Evolutionary conservation across 2,113 vertebrate genomes (phyloP), one percentile per base, ranked within the genome.

Genomic region (Campylomormyrus numenius): DNA sequence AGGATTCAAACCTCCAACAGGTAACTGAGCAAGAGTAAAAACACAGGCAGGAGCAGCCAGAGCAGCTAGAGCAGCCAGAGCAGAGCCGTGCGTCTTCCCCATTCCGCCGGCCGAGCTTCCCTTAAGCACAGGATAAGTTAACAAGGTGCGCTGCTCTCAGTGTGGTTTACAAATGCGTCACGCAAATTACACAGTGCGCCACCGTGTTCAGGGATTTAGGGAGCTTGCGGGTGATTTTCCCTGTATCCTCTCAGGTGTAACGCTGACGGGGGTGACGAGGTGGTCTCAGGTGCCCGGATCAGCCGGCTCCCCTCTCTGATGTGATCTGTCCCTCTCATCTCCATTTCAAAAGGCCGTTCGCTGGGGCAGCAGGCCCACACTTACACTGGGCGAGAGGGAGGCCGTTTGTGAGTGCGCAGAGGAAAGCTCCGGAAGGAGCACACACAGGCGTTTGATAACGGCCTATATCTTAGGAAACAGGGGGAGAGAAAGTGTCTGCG

Each of bases 131-230:
- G 86, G 74, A 89, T 91, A 92, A 93, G 94, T 94, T 96, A 96
- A 96, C 95, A 95, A 96, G 94, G 93, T 92, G 93, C 95, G 95
- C 90, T 91, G 92, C 94, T 91, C 92, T 93, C 89, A 91, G 94
- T 94, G 53, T 87, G 92, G 52, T 92, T 93, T 94, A 95, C 95
- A 94, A 95, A 96, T 95, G 96, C 95, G 96, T 93, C 93, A 96
- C 93, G 94, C 88, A 74, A 96, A 96, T 96, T 95, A 96, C 96
- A 95, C 96, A 93, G 91, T 95, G 93, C 93, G 24, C 85, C 19
- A 90, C 96, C 31, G 11, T 35, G 17, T 39, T 92, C 93, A 93
- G 93, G 94, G 95, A 91, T 93, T 94, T 93, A 93, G 95, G 94
- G 35, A 17, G 74, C 31, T 42, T 19, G 35, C 5, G 5, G 35